A percentile compares a stretch with the other conserved stretches of the same genome.
These are phyloP conservation scores for Allygus modestus DNA, from an alignment of 2,888 invertebrate genomes.

Conservation along the genomic window DNA sequence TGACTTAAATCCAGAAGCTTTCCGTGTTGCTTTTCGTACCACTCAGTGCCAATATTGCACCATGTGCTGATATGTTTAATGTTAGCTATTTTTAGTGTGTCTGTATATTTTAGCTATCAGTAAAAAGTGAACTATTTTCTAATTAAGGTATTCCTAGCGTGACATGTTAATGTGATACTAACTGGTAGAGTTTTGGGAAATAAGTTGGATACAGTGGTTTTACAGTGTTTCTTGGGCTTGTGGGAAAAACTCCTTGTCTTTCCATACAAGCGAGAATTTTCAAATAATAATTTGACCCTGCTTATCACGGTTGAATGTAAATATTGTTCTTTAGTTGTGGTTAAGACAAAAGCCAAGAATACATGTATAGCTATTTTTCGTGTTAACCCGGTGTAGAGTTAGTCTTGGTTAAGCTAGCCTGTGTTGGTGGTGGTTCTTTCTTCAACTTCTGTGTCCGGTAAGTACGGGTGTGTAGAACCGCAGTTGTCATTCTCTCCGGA, in stretches of 20 bases:
- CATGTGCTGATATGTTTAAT: not conserved
- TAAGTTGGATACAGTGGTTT: not conserved
- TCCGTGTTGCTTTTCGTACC: not conserved
- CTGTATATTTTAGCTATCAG: not conserved
- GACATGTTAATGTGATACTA: not conserved
- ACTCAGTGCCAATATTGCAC: not conserved
- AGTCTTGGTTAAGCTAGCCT: not conserved
- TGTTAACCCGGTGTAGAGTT: conserved; percentile 32
- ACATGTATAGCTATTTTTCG: not conserved
- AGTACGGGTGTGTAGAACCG: conserved; percentile 3
- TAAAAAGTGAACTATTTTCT: not conserved
- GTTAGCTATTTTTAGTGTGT: not conserved
- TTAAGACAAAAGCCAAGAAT: not conserved
- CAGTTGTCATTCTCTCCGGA: not conserved
- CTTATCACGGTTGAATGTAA: too few relatives aligned
- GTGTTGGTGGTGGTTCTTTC: conserved; percentile 35
- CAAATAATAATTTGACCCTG: not conserved
- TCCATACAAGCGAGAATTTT: not conserved
- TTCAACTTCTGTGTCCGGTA: conserved; percentile 34
- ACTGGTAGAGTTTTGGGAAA: not conserved
- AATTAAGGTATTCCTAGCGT: not conserved
- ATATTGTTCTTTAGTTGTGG: not conserved
- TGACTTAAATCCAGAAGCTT: not conserved
- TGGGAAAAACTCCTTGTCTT: not conserved
- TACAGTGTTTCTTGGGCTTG: not conserved